These are phyloP conservation scores for Drosophila sucinea DNA, from an alignment of 1,140 invertebrate genomes.

Conservation along the genomic window DNA sequence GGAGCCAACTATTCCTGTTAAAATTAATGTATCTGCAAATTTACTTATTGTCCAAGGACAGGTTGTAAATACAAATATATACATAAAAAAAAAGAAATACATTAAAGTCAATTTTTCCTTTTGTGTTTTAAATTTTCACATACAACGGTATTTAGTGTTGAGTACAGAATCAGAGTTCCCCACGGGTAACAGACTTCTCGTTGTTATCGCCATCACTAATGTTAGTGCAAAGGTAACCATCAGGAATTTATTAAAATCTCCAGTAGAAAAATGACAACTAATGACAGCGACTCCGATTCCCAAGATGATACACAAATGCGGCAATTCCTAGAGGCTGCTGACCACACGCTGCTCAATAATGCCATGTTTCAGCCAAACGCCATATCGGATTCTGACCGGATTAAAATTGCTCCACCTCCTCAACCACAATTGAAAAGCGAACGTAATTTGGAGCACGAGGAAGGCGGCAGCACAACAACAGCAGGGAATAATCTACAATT, in stretches of 20 bases:
- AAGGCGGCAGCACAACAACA: neutral
- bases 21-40: too few relatives aligned
- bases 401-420: neutral
- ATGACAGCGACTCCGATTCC: constrained; percentile 55
- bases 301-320: constrained; percentile 52
- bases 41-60: too few relatives aligned
- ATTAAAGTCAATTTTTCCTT: constrained; percentile 16
- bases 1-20: too few relatives aligned
- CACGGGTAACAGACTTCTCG: too few relatives aligned
- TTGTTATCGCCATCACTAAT: constrained; percentile 3
- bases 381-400: neutral
- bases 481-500: constrained; percentile 42
- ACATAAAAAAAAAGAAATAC: neutral
- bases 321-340: constrained; percentile 56
- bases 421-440: constrained; percentile 35
- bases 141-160: constrained; percentile 22
- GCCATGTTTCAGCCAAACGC: constrained; percentile 44
- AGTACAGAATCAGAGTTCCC: neutral
- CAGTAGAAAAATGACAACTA: constrained; percentile 8
- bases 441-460: constrained; percentile 48
- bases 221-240: constrained; percentile 7
- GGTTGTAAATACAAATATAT: too few relatives aligned
- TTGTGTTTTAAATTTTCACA: constrained; percentile 10
- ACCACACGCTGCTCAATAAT: constrained; percentile 58
- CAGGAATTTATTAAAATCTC: constrained; percentile 7